Conservation (phyloP, 1,140 invertebrate species). For the Magallana gigas region DNA sequence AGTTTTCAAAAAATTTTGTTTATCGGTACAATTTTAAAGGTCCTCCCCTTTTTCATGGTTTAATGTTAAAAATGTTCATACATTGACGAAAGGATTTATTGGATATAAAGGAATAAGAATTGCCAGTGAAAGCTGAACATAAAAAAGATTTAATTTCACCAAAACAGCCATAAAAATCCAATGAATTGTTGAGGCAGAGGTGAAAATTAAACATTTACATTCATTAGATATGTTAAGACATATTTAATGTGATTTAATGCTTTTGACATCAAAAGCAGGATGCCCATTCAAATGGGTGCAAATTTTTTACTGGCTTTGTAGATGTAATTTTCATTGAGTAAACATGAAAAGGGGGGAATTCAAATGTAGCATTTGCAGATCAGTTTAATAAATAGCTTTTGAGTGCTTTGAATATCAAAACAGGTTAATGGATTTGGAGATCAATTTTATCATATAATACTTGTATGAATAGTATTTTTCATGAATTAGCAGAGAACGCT, state of each 20-base stretch:
- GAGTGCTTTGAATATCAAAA: neutral
- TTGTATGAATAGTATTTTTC: neutral
- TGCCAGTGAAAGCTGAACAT: neutral
- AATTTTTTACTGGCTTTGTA: too few relatives aligned
- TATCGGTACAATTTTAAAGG: too few relatives aligned
- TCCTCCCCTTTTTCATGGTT: too few relatives aligned
- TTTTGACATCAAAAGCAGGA: neutral
- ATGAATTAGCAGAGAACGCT: neutral
- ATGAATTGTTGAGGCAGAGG: neutral
- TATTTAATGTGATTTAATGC: neutral
- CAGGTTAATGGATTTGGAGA: neutral
- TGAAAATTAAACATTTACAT: slow-evolving; percentile 27
- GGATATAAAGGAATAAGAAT: neutral
- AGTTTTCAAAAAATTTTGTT: too few relatives aligned
- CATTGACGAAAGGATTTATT: neutral
- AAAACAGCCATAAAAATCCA: neutral
- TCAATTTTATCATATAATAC: slow-evolving; percentile 8
- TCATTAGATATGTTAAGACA: neutral
- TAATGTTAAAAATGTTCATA: neutral
- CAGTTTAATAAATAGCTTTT: too few relatives aligned
- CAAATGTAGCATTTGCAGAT: too few relatives aligned
- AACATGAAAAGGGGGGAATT: too few relatives aligned
- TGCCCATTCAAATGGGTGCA: neutral
- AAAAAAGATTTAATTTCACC: neutral
- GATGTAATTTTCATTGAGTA: too few relatives aligned